Base-by-base conservation (phyloP, 1,140 invertebrate genomes). In the Drosophila trapezifrons region DNA sequence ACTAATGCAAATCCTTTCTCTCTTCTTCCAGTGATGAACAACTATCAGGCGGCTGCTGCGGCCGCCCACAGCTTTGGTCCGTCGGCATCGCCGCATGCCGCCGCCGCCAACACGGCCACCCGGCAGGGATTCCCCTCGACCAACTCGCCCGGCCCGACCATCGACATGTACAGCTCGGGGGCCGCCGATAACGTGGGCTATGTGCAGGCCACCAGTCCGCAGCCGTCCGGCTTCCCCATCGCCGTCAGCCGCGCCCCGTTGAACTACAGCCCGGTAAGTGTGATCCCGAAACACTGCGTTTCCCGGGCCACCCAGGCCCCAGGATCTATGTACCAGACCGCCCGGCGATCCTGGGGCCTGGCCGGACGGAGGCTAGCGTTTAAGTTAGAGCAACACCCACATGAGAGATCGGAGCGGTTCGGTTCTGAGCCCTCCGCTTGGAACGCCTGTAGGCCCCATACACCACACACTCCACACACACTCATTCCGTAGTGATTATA, bases 121-220 rank as follows among this genome's bases (percentile, higher is more conserved):
- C 93, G 96, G 91, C 94, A 94, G 64, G 95, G 94, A n/a, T 98
- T 98, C 93, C 96, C 97, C 22, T 95, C 97, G 18, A 96, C 97
- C 71, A 97, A 97, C 92, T 97, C 97, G 66, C 97, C 97, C 40
- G 96, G 96, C 49, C 96, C 96, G 3, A 94, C 95, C 85, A 96
- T 98, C 82, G 97, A 98, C 92, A 96, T 98, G 94, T 98, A 97
- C 94, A 96, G 95, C 93, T 96, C 96, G 84, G 95, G 93, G 83
- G 95, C 95, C 54, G 96, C 96, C 92, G 95, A 97, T 92, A 95
- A 96, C 92, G 96, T 97, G 54, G 96, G 96, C 91, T 98, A 98
- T 92, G 97, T 98, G 90, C 97, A 98, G 93, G 96, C 97, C 78
- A 96, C 97, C 89, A 98, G 96, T 93, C 97, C 97, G 78, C 97